A percentile compares a stretch with the other conserved stretches of the same genome.
Evolutionary conservation across 2,888 invertebrate species (phyloP).

Genomic region (Acrocera orbiculus): DNA sequence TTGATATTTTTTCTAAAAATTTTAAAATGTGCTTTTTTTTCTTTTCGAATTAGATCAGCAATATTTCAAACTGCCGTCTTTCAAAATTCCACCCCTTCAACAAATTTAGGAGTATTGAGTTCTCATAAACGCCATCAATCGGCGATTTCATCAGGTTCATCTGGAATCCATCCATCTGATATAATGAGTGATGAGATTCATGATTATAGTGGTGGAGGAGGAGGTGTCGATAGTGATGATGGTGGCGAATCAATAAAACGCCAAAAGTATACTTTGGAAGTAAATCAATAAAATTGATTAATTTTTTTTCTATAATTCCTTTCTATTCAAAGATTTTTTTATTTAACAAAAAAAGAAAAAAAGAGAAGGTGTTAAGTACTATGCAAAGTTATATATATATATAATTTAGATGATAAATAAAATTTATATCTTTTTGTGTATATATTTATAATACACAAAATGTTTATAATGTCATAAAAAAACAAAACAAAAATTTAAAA

Average conservation of each 20-base stretch:
- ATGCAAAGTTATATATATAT: too few species aligned
- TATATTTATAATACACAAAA: too few species aligned
- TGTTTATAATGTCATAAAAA: too few species aligned
- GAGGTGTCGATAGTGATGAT: conserved; percentile 16
- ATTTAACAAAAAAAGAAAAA: too few species aligned
- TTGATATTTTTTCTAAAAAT: too few species aligned
- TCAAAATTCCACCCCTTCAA: not conserved
- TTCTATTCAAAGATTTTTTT: too few species aligned
- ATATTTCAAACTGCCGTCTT: not conserved
- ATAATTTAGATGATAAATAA: too few species aligned
- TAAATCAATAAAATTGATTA: conserved; percentile 12
- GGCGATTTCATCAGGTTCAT: not conserved
- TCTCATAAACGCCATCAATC: conserved; percentile 27
- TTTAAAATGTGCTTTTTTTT: not conserved
- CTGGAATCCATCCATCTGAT: conserved; percentile 12
- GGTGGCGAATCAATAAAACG: conserved; percentile 27
- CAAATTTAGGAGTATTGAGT: conserved; percentile 14
- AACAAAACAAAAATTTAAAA: too few species aligned
- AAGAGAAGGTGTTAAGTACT: too few species aligned
- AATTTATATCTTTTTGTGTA: too few species aligned
- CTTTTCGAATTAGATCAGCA: conserved; percentile 1
- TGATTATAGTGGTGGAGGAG: conserved; percentile 14
- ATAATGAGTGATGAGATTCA: conserved; percentile 17
- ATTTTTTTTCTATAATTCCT: too few species aligned
- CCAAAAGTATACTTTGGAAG: conserved; percentile 27